Conservation (phyloP, 1,140 invertebrate genomes). For the Pseudomyrmex flavicornis region DNA sequence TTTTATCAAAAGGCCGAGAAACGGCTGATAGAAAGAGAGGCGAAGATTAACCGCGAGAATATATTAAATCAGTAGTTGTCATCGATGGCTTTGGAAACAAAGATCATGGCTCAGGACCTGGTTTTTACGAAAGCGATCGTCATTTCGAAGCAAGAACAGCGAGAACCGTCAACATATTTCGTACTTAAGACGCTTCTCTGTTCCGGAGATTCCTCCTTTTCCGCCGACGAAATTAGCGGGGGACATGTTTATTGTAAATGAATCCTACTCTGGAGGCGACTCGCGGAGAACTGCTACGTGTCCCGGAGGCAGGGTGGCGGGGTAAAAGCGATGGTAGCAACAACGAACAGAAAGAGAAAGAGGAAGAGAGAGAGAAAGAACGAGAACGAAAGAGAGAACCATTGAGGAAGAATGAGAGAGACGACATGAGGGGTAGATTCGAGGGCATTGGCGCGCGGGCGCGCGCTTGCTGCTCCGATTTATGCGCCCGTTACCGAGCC, state of each 20-base stretch:
- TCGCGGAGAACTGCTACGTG: constrained; percentile 68
- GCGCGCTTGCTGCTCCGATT: constrained; percentile 77
- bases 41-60: not conserved
- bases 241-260: constrained; percentile 85
- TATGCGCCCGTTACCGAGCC: constrained; percentile 83
- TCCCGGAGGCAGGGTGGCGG: constrained; percentile 59
- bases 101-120: constrained; percentile 46
- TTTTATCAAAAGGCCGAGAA: too few species aligned
- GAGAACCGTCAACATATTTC: constrained; percentile 71
- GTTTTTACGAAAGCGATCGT: constrained; percentile 64
- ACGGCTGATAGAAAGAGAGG: not conserved
- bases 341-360: constrained; percentile 39
- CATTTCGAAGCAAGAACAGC: constrained; percentile 61
- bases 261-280: constrained; percentile 78
- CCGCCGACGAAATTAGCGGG: constrained; percentile 80
- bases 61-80: constrained; percentile 37
- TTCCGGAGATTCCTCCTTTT: constrained; percentile 76
- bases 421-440: constrained; percentile 64
- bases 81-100: constrained; percentile 8
- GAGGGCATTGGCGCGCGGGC: constrained; percentile 70
- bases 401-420: constrained; percentile 50
- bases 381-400: constrained; percentile 38
- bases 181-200: constrained; percentile 70
- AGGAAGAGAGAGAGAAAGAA: constrained; percentile 31
- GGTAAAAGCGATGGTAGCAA: constrained; percentile 51